Percentiles rank a stretch among this genome's conserved stretches.
Evolutionary conservation across 1,140 invertebrate species (phyloP).

Genomic region (Aphis craccivora): DNA sequence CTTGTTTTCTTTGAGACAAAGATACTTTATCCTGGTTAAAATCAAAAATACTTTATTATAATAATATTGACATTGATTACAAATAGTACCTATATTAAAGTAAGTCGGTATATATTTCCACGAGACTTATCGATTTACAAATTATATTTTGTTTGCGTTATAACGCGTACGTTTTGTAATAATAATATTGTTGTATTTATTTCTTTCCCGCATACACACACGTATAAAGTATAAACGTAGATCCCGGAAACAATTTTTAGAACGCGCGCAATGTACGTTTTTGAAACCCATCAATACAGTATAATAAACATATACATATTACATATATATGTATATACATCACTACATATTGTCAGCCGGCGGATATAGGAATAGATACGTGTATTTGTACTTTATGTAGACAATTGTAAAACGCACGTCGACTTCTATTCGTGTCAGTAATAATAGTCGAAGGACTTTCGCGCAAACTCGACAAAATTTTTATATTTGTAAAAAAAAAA

Average conservation of each 20-base stretch:
- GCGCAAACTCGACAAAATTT: not conserved
- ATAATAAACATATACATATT: not conserved
- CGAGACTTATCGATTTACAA: not conserved
- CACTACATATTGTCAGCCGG: not conserved
- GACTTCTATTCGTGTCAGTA: constrained; percentile 6
- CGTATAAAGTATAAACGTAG: not conserved
- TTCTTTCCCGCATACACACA: not conserved
- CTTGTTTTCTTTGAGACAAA: not conserved
- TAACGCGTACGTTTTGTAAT: not conserved
- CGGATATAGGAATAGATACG: not conserved
- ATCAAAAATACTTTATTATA: not conserved
- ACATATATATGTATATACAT: not conserved
- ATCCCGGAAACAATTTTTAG: not conserved
- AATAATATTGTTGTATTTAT: not conserved
- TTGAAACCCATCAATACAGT: not conserved
- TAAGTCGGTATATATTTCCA: not conserved
- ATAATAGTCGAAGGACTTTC: constrained; percentile 16
- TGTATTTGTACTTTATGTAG: not conserved
- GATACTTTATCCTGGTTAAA: not conserved
- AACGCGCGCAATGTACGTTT: not conserved
- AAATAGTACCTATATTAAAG: not conserved
- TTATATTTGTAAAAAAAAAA: not conserved
- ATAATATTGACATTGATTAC: not conserved
- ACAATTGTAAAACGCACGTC: not conserved
- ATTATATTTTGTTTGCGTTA: not conserved